Base-by-base conservation (phyloP, 1,140 invertebrate genomes). In the Lasioglossum albipes region DNA sequence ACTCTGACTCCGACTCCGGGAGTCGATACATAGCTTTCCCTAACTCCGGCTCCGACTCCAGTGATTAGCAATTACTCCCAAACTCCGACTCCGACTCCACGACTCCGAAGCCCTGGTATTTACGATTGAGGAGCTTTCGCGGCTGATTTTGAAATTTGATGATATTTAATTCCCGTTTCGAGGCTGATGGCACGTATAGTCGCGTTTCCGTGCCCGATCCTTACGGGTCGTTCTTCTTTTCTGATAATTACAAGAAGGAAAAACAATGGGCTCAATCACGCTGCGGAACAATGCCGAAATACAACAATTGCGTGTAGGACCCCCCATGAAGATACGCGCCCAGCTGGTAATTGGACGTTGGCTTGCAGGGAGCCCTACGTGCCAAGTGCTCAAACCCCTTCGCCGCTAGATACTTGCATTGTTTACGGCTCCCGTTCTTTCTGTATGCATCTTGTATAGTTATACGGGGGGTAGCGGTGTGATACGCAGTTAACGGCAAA, bases 221-320 rank as follows among this genome's bases (percentile, higher is more conserved):
- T 79, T 82, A 57, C 69, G 67, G 52, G 20, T 75, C 77, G 7
- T 70, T 77, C 6, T 59, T 61, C 27, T 87, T 74, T 72, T 81
- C 83, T 88, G 79, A 91, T 92, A 91, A 92, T 92, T 91, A 91
- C 90, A 91, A 91, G 85, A 85, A 85, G 81, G 64, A 87, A 91
- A 92, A 93, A 93, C 93, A 93, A 93, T 91, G 89, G 89, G 36
- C 90, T 89, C 91, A 93, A 93, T 93, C 92, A 93, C 87, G 89
- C 82, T 54, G 87, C 72, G 86, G 91, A 91, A 93, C 92, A 93
- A 93, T 93, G 87, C 88, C 78, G 91, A 89, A 91, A 91, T 91
- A 91, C 91, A 93, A 93, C 92, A 92, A 93, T 93, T 92, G 92
- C 91, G 91, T 91, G 89, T 90, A 89, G 80, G 93, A 93, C 92